Evolutionary conservation across 2,113 vertebrate genomes (phyloP).

Genomic region (Donacobius atricapilla): DNA sequence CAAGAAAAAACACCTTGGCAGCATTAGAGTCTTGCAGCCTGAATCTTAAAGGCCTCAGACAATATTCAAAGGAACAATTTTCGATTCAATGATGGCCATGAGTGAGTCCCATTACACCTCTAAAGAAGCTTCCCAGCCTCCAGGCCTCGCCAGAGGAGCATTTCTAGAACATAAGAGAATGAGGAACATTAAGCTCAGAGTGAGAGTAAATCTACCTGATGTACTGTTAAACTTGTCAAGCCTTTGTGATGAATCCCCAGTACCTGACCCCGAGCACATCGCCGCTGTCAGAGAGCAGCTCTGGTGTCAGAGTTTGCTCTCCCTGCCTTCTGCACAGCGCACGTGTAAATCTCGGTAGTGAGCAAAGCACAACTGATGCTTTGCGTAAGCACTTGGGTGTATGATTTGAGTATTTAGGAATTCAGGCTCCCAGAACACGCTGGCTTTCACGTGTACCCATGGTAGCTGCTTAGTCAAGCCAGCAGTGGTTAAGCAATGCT

Average conservation of each 20-base stretch:
- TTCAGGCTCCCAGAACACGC: background rate
- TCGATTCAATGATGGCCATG: background rate
- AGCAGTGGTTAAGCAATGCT: background rate
- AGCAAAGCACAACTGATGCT: slow-evolving; percentile 28
- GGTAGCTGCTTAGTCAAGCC: background rate
- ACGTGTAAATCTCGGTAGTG: background rate
- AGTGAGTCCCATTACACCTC: slow-evolving; percentile 50
- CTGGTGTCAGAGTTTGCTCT: background rate
- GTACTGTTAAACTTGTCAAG: slow-evolving; percentile 28
- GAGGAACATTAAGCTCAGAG: slow-evolving; percentile 40
- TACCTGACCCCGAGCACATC: background rate
- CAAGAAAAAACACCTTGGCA: slow-evolving; percentile 4
- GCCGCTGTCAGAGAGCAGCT: background rate
- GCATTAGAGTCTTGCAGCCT: slow-evolving; percentile 30
- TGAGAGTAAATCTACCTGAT: slow-evolving; percentile 14
- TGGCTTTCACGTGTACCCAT: fast-evolving
- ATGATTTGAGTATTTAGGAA: slow-evolving; percentile 3
- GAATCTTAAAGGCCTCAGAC: slow-evolving; percentile 49
- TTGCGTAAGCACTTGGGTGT: background rate
- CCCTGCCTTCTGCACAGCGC: background rate
- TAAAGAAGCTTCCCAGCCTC: slow-evolving; percentile 23
- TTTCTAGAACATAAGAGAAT: slow-evolving; percentile 41
- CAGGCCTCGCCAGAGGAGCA: background rate
- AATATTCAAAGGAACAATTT: slow-evolving; percentile 61
- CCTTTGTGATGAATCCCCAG: background rate